A percentile compares a stretch with the other conserved stretches of the same genome.
These are phyloP conservation scores for Ictalurus furcatus DNA, from an alignment of 2,113 vertebrate species.

Conservation along the genomic window DNA sequence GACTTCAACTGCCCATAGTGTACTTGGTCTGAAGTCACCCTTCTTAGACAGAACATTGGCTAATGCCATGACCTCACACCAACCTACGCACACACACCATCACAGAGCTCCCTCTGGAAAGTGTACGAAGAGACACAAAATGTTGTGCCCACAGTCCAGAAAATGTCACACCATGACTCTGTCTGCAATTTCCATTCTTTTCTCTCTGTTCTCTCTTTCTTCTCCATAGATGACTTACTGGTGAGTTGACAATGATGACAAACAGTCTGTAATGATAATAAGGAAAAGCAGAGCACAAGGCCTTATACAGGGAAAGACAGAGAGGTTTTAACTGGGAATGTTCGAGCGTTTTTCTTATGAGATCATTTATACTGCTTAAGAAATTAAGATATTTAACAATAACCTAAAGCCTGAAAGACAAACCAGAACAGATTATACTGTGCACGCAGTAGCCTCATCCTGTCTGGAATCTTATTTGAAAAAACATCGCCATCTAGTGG, in stretches of 20 bases:
- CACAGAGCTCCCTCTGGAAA: constrained; percentile 21
- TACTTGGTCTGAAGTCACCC: constrained; percentile 43
- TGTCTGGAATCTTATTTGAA: background rate
- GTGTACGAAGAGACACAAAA: constrained; percentile 33
- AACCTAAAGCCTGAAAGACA: background rate
- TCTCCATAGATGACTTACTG: background rate
- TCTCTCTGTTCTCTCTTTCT: constrained; percentile 14
- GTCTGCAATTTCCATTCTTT: constrained; percentile 22
- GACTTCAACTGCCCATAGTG: constrained; percentile 35
- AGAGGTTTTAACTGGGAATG: background rate
- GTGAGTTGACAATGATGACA: background rate
- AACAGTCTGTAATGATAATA: background rate
- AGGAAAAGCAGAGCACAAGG: background rate
- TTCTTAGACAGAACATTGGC: constrained; percentile 30
- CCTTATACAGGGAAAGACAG: background rate
- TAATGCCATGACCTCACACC: constrained; percentile 50
- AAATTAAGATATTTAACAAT: background rate
- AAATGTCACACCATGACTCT: constrained; percentile 41
- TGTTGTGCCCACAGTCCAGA: constrained; percentile 37
- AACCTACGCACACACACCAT: constrained; percentile 43
- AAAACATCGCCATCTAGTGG: constrained; percentile 40
- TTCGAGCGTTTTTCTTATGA: background rate
- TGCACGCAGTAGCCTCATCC: background rate
- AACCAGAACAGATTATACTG: background rate
- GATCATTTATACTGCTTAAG: background rate